Percentiles rank a stretch among this genome's conserved stretches.
Evolutionary conservation across 2,797 vertebrate species (phyloP).

Genomic region (Ctenochaetus hawaiiensis): DNA sequence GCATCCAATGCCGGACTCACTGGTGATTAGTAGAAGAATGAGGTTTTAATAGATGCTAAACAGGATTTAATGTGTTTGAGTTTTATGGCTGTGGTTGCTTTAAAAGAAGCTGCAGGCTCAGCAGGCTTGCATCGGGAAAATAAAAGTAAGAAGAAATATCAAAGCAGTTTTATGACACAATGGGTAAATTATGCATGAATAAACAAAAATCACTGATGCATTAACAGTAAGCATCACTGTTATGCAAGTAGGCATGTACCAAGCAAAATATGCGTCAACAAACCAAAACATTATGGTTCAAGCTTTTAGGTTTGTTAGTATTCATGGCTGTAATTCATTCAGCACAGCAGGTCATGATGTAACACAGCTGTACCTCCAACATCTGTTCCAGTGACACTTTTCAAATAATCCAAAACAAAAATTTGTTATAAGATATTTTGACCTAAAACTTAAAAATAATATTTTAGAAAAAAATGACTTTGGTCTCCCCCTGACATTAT

Average conservation of each 20-base stretch:
- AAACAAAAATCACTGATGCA: conserved; percentile 31
- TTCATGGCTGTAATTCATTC: background rate
- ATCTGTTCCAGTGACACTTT: background rate
- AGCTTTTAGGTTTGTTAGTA: background rate
- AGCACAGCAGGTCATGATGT: background rate
- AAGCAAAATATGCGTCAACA: background rate
- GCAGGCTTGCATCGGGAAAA: conserved; percentile 26
- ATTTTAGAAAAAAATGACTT: background rate
- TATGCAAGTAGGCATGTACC: conserved; percentile 8
- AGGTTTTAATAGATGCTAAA: conserved; percentile 49
- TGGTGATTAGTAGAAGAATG: conserved; percentile 48
- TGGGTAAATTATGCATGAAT: conserved; percentile 10
- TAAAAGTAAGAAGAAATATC: conserved; percentile 29
- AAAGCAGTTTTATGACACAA: conserved; percentile 39
- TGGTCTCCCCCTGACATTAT: conserved; percentile 36
- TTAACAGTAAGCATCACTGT: conserved; percentile 17
- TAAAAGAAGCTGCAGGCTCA: conserved; percentile 39
- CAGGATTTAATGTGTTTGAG: conserved; percentile 48
- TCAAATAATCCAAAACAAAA: background rate
- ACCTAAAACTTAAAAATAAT: conserved; percentile 12
- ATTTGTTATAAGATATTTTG: background rate
- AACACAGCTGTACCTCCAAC: background rate
- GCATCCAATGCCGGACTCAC: conserved; percentile 22
- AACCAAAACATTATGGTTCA: background rate
- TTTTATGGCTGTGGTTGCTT: conserved; percentile 39